phyloP scores from a whole-genome alignment of 2,888 invertebrate species.

The Drosophila nigricruria region DNA sequence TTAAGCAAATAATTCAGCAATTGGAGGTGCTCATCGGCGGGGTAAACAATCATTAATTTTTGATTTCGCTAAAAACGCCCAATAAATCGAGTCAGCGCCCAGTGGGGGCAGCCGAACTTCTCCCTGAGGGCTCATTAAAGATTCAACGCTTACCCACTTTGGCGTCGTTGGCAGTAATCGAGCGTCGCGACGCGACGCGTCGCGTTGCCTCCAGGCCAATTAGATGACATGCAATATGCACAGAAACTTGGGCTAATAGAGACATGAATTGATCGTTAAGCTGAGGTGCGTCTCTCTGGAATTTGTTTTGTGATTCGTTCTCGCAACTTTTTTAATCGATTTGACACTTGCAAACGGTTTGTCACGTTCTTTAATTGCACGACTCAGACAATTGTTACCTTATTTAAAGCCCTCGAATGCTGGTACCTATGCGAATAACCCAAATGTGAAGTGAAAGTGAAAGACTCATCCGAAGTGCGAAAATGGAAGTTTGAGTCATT shows the following conservation, averaged over 20 bases:
- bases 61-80: constrained; percentile 58
- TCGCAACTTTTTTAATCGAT: constrained; percentile 44
- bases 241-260: neutral
- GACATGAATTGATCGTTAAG: neutral
- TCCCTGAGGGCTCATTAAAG: constrained; percentile 47
- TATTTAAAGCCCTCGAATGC: constrained; percentile 10
- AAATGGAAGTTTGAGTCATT: constrained; percentile 37
- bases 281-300: neutral
- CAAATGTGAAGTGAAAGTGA: constrained; percentile 65
- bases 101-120: neutral
- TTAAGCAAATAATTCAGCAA: constrained; percentile 57
- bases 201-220: constrained; percentile 50
- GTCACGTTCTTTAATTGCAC: constrained; percentile 13
- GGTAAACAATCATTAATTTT: constrained; percentile 64
- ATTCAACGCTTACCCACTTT: constrained; percentile 61
- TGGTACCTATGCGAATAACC: constrained; percentile 42
- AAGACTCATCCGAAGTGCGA: constrained; percentile 35
- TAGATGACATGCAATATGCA: constrained; percentile 70
- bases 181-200: too few relatives aligned
- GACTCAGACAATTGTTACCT: constrained; percentile 32
- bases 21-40: constrained; percentile 48
- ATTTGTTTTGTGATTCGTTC: neutral
- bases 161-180: constrained; percentile 34
- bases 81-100: constrained; percentile 45
- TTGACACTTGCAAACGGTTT: constrained; percentile 49